Conservation (phyloP, 2,888 invertebrate species). For the Heteropelma amictum region DNA sequence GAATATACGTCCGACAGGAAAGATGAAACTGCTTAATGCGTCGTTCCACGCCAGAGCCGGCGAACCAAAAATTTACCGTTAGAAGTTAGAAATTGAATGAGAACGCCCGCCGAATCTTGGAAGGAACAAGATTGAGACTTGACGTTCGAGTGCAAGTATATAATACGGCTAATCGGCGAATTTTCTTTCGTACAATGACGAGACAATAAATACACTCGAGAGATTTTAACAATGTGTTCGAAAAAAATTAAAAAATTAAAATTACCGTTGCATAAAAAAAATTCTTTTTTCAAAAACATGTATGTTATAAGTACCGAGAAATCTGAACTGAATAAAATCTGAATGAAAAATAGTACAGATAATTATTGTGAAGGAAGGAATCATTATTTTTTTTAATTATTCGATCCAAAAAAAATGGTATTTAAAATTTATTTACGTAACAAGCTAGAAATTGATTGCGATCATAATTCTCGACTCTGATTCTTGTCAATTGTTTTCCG, state of each 20-base stretch:
- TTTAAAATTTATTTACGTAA: no score
- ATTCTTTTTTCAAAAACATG: background rate
- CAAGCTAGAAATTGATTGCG: no score
- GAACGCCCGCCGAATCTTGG: conserved; percentile 6
- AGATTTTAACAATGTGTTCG: background rate
- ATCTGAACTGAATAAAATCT: no score
- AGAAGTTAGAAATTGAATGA: conserved; percentile 23
- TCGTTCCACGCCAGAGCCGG: conserved; percentile 20
- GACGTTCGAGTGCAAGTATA: no score
- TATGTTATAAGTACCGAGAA: background rate
- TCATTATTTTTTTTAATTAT: no score
- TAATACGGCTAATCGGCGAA: no score
- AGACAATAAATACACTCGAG: background rate
- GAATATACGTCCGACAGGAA: background rate
- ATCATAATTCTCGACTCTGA: no score
- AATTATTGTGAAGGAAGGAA: no score
- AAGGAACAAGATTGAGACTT: background rate
- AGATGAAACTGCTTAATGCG: conserved; percentile 29
- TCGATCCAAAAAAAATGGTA: no score
- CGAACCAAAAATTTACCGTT: conserved; percentile 42
- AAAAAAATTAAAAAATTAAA: background rate
- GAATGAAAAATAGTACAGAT: no score
- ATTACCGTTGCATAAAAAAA: background rate
- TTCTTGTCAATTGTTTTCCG: no score
- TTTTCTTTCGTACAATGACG: no score